Conservation (phyloP, 1,140 invertebrate species). For the Drosophila elegans region DNA sequence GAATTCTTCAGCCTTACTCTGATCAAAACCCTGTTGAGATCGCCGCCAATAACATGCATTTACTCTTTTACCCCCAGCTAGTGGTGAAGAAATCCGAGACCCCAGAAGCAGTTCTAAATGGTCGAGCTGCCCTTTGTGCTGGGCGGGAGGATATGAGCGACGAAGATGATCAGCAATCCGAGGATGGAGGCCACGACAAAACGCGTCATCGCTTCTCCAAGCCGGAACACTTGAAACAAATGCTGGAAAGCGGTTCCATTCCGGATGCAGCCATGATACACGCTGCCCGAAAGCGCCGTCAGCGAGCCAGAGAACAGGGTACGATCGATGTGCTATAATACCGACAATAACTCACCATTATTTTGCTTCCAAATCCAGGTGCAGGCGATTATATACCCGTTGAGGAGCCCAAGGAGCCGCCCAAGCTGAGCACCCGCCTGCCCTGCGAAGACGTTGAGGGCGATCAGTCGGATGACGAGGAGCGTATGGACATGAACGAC, state of each 20-base stretch:
- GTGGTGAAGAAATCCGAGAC: slow-evolving; percentile 87
- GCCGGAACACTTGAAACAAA: slow-evolving; percentile 89
- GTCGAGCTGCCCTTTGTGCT: slow-evolving; percentile 91
- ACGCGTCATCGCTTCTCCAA: slow-evolving; percentile 87
- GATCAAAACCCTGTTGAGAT: neutral
- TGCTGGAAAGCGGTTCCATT: slow-evolving; percentile 94
- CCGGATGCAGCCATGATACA: slow-evolving; percentile 98
- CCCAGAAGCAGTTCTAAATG: slow-evolving; percentile 88
- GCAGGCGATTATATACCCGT: slow-evolving; percentile 92
- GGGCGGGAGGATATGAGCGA: slow-evolving; percentile 91
- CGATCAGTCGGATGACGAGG: slow-evolving; percentile 88
- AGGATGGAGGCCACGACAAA: slow-evolving; percentile 78
- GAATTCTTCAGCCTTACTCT: slow-evolving; percentile 2
- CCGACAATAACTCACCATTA: neutral
- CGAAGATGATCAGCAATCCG: slow-evolving; percentile 87
- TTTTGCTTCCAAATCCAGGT: slow-evolving; percentile 13
- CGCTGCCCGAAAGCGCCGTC: slow-evolving; percentile 95
- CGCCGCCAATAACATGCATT: slow-evolving; percentile 28
- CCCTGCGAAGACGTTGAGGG: slow-evolving; percentile 96
- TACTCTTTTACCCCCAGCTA: slow-evolving; percentile 77
- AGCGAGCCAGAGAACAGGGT: slow-evolving; percentile 88
- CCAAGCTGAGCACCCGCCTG: slow-evolving; percentile 87
- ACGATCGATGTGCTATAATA: neutral
- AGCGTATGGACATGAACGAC: slow-evolving; percentile 92
- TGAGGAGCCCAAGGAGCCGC: slow-evolving; percentile 87